Evolutionary conservation across 2,113 vertebrate species (phyloP).

Genomic region (Hyperoodon ampullatus): DNA sequence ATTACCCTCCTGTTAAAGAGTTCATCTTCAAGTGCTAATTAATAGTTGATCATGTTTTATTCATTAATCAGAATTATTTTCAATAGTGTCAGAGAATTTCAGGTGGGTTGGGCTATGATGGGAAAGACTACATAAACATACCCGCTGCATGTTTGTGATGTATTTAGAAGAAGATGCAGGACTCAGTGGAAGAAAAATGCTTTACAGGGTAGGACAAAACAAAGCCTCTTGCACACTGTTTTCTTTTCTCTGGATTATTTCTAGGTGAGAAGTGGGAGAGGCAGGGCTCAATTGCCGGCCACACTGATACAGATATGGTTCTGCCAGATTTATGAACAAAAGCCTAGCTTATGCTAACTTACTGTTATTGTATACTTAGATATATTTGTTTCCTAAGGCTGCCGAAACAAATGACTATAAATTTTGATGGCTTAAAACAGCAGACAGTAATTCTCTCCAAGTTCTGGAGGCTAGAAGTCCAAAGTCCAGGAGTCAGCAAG

Average conservation of each 20-base stretch:
- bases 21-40: slow-evolving; percentile 63
- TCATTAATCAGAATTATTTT: slow-evolving; percentile 65
- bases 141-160: not conserved
- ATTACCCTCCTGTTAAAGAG: slow-evolving; percentile 42
- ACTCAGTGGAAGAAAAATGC: not conserved
- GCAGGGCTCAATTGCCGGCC: not conserved
- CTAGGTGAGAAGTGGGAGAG: not conserved
- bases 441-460: not conserved
- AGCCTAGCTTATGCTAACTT: not conserved
- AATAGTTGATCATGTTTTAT: slow-evolving; percentile 66
- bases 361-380: not conserved
- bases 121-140: not conserved
- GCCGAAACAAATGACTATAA: not conserved
- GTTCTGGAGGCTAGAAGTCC: not conserved
- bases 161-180: not conserved
- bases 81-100: slow-evolving; percentile 38
- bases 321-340: not conserved
- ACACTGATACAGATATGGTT: not conserved
- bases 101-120: slow-evolving; percentile 5
- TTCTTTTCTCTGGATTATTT: not conserved
- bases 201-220: not conserved
- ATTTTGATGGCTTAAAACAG: not conserved
- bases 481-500: not conserved
- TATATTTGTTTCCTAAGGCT: not conserved
- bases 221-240: not conserved